Percentiles rank a stretch among this genome's conserved stretches.
Evolutionary conservation across 2,888 invertebrate species (phyloP).

Genomic region (Cerceris ruficornis): DNA sequence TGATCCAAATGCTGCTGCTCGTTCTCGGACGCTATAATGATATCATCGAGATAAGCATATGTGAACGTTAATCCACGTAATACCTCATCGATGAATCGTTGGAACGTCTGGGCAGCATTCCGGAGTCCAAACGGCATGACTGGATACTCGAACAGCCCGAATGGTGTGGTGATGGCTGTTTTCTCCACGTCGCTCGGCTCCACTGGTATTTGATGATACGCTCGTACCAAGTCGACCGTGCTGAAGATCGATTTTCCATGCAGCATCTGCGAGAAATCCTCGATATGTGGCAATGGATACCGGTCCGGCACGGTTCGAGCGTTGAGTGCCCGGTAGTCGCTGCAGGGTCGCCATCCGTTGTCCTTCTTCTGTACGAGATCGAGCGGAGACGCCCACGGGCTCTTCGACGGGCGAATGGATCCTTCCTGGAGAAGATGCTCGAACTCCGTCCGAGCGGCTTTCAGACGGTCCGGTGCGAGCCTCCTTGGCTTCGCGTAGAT

Average conservation of each 20-base stretch:
- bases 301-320: slow-evolving; percentile 1
- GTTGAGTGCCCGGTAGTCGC: slow-evolving; percentile 40
- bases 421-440: slow-evolving; percentile 21
- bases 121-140: slow-evolving; percentile 67
- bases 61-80: neutral
- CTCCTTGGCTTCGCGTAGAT: neutral
- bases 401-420: slow-evolving; percentile 19
- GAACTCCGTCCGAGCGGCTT: slow-evolving; percentile 5
- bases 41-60: too few species aligned
- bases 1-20: neutral
- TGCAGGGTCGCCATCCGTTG: slow-evolving; percentile 1
- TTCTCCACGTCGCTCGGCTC: slow-evolving; percentile 19
- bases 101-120: slow-evolving; percentile 25
- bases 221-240: slow-evolving; percentile 17
- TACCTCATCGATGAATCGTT: slow-evolving; percentile 11
- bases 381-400: slow-evolving; percentile 24
- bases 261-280: slow-evolving; percentile 6
- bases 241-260: too few species aligned
- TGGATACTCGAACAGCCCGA: slow-evolving; percentile 65
- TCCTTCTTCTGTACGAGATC: slow-evolving; percentile 28
- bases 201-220: slow-evolving; percentile 52
- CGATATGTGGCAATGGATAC: slow-evolving; percentile 17
- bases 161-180: slow-evolving; percentile 50
- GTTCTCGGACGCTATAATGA: neutral
- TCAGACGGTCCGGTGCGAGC: neutral